These are phyloP conservation scores for Spea bombifrons DNA, from an alignment of 2,113 vertebrate species.

Conservation along the genomic window DNA sequence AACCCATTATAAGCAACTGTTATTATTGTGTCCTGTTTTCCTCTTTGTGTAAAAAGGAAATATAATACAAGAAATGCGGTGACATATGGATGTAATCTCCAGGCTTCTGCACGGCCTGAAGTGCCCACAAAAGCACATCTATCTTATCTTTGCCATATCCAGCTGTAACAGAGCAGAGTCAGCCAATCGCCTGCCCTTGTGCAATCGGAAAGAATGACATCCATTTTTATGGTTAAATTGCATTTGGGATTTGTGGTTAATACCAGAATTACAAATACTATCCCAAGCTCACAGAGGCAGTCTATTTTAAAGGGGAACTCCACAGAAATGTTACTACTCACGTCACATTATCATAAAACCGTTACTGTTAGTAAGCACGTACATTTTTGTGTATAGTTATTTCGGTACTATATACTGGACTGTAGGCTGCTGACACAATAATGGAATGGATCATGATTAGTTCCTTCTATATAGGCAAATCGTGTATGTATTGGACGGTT, in stretches of 20 bases:
- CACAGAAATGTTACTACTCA: neutral
- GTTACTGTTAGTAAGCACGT: too few relatives aligned
- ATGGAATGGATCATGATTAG: too few relatives aligned
- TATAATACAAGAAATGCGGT: slow-evolving; percentile 22
- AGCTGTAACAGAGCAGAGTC: slow-evolving; percentile 1
- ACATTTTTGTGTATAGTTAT: too few relatives aligned
- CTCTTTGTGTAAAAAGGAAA: slow-evolving; percentile 2
- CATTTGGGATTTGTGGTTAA: neutral
- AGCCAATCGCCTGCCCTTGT: slow-evolving; percentile 1
- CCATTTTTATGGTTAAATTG: slow-evolving; percentile 25
- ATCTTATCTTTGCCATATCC: slow-evolving; percentile 2
- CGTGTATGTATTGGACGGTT: too few relatives aligned
- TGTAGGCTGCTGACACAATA: too few relatives aligned
- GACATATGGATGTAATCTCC: slow-evolving; percentile 42
- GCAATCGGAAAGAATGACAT: slow-evolving; percentile 12
- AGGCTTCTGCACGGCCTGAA: slow-evolving; percentile 10
- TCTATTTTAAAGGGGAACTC: neutral
- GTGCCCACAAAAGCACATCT: slow-evolving; percentile 9
- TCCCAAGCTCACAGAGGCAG: neutral
- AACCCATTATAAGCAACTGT: slow-evolving; percentile 14
- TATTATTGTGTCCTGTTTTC: neutral
- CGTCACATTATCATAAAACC: neutral
- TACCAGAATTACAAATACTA: neutral
- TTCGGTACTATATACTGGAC: too few relatives aligned
- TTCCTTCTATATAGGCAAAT: too few relatives aligned